These are phyloP conservation scores for Dendrolimus punctatus DNA, from an alignment of 1,140 invertebrate genomes.

Conservation along the genomic window DNA sequence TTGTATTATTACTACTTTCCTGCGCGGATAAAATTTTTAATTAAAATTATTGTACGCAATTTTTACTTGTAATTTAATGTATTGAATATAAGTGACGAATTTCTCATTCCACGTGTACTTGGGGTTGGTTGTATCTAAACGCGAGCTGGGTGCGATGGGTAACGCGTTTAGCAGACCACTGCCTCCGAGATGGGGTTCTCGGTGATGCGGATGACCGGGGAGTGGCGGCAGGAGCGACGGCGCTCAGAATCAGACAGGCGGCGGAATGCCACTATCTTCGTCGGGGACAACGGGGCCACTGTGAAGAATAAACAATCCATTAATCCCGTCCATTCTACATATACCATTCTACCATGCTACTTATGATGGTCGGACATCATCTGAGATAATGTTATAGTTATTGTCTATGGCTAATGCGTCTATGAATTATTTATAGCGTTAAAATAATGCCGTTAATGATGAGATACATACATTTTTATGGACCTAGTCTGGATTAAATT, in stretches of 20 bases:
- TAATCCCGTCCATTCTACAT: not conserved
- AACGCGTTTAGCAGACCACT: conserved; percentile 76
- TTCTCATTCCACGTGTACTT: not conserved
- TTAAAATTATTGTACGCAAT: too few relatives aligned
- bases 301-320: conserved; percentile 20
- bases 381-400: too few relatives aligned
- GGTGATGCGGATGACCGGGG: conserved; percentile 81
- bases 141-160: conserved; percentile 1
- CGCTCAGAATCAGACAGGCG: conserved; percentile 39
- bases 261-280: conserved; percentile 74
- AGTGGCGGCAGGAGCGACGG: conserved; percentile 73
- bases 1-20: too few relatives aligned
- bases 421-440: too few relatives aligned
- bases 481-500: too few relatives aligned
- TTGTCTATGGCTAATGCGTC: too few relatives aligned
- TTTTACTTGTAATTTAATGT: not conserved
- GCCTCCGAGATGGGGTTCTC: conserved; percentile 85
- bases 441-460: too few relatives aligned
- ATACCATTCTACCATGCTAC: not conserved
- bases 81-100: not conserved
- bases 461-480: too few relatives aligned
- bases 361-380: too few relatives aligned
- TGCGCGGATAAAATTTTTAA: too few relatives aligned
- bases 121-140: not conserved
- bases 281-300: conserved; percentile 80